Conservation (phyloP, 2,888 invertebrate genomes). For the Helicoverpa assulta region DNA sequence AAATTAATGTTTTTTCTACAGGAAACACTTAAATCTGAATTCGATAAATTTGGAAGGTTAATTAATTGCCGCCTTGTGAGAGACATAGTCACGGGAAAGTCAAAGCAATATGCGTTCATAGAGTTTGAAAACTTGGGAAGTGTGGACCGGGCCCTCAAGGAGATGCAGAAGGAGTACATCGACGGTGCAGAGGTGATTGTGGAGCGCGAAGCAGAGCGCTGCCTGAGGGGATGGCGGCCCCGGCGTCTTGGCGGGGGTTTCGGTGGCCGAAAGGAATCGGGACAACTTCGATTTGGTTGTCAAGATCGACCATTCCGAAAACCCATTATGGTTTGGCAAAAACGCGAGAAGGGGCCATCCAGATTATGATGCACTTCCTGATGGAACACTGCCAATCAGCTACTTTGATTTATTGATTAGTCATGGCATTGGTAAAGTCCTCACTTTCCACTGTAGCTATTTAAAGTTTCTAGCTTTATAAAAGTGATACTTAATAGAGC, state of each 20-base stretch:
- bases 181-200: conserved; percentile 93
- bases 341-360: conserved; percentile 30
- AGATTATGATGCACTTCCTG: conserved; percentile 15
- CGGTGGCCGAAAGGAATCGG: conserved; percentile 96
- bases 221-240: conserved; percentile 95
- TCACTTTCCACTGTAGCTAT: no score
- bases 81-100: conserved; percentile 95
- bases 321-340: conserved; percentile 82
- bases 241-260: conserved; percentile 96
- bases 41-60: conserved; percentile 92
- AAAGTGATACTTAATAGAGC: no score
- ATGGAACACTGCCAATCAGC: no score
- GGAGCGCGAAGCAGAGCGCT: conserved; percentile 94
- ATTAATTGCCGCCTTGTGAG: conserved; percentile 92
- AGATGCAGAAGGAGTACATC: conserved; percentile 90
- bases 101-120: conserved; percentile 96
- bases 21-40: conserved; percentile 89
- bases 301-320: conserved; percentile 93
- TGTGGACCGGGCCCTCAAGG: conserved; percentile 91
- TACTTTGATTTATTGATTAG: no score
- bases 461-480: no score
- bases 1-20: conserved; percentile 60
- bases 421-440: no score
- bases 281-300: conserved; percentile 96
- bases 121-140: conserved; percentile 92